Conservation (phyloP, 2,888 invertebrate species). For the Camptogramma bilineatum region DNA sequence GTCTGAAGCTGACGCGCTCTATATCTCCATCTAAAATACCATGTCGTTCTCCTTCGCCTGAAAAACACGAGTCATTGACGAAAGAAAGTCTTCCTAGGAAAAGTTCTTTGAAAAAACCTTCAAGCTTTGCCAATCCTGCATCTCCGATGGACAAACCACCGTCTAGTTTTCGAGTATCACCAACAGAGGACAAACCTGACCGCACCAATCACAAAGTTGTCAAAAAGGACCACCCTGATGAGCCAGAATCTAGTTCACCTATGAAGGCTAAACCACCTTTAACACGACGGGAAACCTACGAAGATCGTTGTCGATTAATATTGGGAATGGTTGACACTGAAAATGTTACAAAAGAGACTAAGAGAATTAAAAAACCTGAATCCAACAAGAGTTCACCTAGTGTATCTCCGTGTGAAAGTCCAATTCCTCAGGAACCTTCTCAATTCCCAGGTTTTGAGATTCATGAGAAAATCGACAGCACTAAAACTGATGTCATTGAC, state of each 20-base stretch:
- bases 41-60: constrained; percentile 73
- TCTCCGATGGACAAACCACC: constrained; percentile 76
- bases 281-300: constrained; percentile 89
- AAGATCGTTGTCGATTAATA: constrained; percentile 89
- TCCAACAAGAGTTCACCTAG: constrained; percentile 60
- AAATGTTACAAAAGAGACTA: constrained; percentile 49
- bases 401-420: constrained; percentile 64
- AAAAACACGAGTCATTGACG: constrained; percentile 60
- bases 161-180: constrained; percentile 72
- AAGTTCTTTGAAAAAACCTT: constrained; percentile 78
- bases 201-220: constrained; percentile 56
- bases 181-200: constrained; percentile 61
- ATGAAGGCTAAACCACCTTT: constrained; percentile 84
- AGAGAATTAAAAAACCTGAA: constrained; percentile 46
- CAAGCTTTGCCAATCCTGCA: constrained; percentile 53
- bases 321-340: constrained; percentile 85
- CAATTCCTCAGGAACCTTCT: constrained; percentile 55
- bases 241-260: constrained; percentile 51
- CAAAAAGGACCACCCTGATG: constrained; percentile 62
- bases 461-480: constrained; percentile 43
- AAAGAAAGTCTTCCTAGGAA: constrained; percentile 75
- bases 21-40: constrained; percentile 76
- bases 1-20: constrained; percentile 54
- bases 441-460: constrained; percentile 45
- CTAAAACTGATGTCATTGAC: constrained; percentile 50